Conservation (phyloP, 2,797 vertebrate genomes). For the Chromobotia macracanthus region DNA sequence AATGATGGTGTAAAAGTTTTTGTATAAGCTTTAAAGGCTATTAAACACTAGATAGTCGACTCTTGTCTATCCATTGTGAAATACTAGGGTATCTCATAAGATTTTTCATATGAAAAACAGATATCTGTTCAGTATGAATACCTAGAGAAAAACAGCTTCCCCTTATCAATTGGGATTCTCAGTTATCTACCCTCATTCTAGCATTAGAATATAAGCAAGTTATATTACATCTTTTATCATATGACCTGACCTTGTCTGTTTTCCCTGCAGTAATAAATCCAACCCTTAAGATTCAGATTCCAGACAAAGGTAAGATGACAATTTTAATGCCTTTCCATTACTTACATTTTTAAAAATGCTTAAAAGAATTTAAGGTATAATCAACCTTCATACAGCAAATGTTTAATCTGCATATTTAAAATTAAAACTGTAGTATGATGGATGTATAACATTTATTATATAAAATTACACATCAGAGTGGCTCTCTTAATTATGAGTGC, state of each 20-base stretch:
- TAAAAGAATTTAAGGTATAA: too few relatives aligned
- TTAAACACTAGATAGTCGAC: too few relatives aligned
- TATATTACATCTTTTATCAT: neutral
- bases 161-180: too few relatives aligned
- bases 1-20: too few relatives aligned
- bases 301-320: constrained; percentile 37
- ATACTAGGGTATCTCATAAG: too few relatives aligned
- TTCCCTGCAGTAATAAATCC: constrained; percentile 31
- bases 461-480: neutral
- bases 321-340: neutral
- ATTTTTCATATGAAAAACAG: too few relatives aligned
- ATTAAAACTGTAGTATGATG: neutral
- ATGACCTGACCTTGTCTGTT: neutral
- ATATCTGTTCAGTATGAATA: too few relatives aligned
- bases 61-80: too few relatives aligned
- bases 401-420: neutral
- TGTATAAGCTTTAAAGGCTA: too few relatives aligned
- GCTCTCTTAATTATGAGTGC: neutral
- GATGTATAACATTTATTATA: neutral
- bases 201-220: too few relatives aligned
- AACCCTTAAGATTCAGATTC: neutral
- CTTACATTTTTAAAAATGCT: neutral
- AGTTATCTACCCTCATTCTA: too few relatives aligned
- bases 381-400: neutral
- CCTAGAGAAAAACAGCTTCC: too few relatives aligned